Base-by-base conservation (phyloP, 1,140 invertebrate genomes). In the Bombus sibiricus region DNA sequence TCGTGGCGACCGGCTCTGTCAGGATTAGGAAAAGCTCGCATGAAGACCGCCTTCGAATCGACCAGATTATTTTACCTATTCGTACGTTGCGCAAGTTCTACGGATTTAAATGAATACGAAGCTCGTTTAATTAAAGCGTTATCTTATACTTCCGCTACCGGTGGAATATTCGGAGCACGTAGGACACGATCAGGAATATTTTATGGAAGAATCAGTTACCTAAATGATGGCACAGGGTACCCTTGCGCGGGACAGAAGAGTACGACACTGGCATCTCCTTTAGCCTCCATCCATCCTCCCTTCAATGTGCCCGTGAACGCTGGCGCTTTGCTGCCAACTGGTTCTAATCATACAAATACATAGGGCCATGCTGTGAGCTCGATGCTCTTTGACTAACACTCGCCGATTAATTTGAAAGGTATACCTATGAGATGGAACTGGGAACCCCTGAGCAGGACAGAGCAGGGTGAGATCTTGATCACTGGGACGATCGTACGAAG, bases 371-470 rank as follows among this genome's bases (percentile, higher is more conserved):
- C 88, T 62, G 28, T n/a, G 59, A 62, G 47, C 47, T 53, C 5
- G 28, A 62, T 28, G 47, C 47, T 22, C 47, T 53, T 53, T 53
- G 47, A 62, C 28, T 28, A 62, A 62, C 59, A n/a, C 28, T n/a
- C 59, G 4, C 12, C 59, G 28, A 62, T 62, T 62, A 62, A n/a
- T 12, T 62, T 62, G 59, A n/a, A n/a, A 64, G 62, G 12, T 92
- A 86, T 96, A 96, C 91, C 95, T 96, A 91, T 94, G 93, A 71
- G 93, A 93, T 92, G 97, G 97, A 92, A 97, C 96, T 75, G 97
- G 97, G 94, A 96, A 97, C 90, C 97, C 97, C 96, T 97, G 97
- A 57, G 97, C 97, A 81, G 96, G 95, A 93, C 94, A 96, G 86
- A 94, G 93, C 87, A 94, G 88, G 32, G 93, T 94, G n/a, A 94